Conservation (phyloP, 2,113 vertebrate species). For the Syrmaticus mikado region DNA sequence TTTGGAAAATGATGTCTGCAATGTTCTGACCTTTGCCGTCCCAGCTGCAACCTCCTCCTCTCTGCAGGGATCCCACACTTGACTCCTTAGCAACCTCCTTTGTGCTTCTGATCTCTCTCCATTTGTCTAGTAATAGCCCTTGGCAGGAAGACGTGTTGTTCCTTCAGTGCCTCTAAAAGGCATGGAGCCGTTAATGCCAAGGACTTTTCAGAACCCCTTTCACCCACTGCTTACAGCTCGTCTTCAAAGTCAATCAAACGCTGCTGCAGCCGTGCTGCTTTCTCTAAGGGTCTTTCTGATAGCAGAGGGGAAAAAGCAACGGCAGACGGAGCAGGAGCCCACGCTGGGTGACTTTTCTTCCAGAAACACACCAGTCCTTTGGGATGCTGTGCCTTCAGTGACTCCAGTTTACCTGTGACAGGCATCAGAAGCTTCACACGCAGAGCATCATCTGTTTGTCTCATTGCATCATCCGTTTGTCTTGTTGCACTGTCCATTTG, state of each 20-base stretch:
- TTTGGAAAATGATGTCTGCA: conserved; percentile 70
- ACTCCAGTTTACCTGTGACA: neutral
- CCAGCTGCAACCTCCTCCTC: conserved; percentile 73
- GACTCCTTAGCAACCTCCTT: conserved; percentile 66
- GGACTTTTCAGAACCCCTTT: neutral
- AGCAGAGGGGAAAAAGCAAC: neutral
- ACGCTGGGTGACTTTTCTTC: rapidly evolving
- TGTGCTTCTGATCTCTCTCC: conserved; percentile 55
- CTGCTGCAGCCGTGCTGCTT: neutral
- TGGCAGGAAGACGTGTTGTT: conserved; percentile 38
- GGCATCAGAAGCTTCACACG: neutral
- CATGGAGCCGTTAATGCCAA: conserved; percentile 12
- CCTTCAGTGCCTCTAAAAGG: conserved; percentile 40
- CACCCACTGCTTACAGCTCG: neutral
- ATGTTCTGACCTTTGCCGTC: conserved; percentile 72
- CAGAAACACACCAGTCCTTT: rapidly evolving
- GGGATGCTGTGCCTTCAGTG: rapidly evolving
- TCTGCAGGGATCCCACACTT: conserved; percentile 66
- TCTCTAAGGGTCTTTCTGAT: conserved; percentile 11
- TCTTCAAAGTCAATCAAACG: conserved; percentile 14
- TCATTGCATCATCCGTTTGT: neutral
- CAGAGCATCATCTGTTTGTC: neutral
- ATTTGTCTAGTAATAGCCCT: conserved; percentile 38
- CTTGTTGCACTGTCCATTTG: neutral
- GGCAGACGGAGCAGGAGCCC: neutral